These are phyloP conservation scores for Orientallactaga bullata DNA, from an alignment of 2,113 vertebrate genomes.

Conservation along the genomic window DNA sequence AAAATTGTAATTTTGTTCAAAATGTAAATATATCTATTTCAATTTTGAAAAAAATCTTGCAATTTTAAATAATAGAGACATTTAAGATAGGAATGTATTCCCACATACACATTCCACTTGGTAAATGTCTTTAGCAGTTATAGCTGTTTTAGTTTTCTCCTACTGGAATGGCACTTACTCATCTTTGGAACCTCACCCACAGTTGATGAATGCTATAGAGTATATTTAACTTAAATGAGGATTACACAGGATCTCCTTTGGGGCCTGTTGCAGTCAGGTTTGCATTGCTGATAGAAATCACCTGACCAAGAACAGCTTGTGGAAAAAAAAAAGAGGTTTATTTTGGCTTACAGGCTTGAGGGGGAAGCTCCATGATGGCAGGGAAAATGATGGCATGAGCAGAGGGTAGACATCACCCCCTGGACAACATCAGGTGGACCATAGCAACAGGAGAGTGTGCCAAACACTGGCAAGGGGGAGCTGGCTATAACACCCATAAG, in stretches of 20 bases:
- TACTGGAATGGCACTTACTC: not conserved
- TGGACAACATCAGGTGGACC: too few relatives aligned
- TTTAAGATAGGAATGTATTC: slow-evolving; percentile 10
- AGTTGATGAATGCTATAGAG: slow-evolving; percentile 12
- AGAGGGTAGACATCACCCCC: too few relatives aligned
- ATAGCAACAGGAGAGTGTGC: too few relatives aligned
- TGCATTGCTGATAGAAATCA: too few relatives aligned
- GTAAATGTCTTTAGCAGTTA: not conserved
- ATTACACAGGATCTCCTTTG: not conserved
- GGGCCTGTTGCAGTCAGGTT: too few relatives aligned
- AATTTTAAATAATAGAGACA: slow-evolving; percentile 49
- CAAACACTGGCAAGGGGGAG: too few relatives aligned
- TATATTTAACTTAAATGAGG: not conserved
- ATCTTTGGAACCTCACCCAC: not conserved
- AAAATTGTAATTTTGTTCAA: slow-evolving; percentile 50
- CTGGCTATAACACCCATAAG: too few relatives aligned
- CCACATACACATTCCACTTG: not conserved
- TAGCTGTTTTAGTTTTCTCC: not conserved
- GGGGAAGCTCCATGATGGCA: too few relatives aligned
- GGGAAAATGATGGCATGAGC: too few relatives aligned
- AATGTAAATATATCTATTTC: slow-evolving; percentile 36
- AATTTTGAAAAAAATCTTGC: slow-evolving; percentile 50
- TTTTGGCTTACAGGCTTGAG: too few relatives aligned
- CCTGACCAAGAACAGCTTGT: too few relatives aligned
- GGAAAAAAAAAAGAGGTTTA: too few relatives aligned